A percentile compares a stretch with the other conserved stretches of the same genome.
phyloP scores from a whole-genome alignment of 2,113 vertebrate genomes.

The Dunckerocampus dactyliophorus region DNA sequence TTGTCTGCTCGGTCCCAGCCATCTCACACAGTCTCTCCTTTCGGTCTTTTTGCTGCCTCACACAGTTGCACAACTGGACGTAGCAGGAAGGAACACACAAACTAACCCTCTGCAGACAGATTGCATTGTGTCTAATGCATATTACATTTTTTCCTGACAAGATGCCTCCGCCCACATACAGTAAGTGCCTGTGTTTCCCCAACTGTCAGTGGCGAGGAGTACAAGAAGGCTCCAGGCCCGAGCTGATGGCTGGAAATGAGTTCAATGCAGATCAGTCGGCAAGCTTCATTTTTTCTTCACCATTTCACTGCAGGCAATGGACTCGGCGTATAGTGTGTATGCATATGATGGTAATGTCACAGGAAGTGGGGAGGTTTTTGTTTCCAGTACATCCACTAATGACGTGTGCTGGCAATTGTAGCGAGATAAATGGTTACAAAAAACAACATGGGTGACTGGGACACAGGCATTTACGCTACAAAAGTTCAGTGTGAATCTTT shows the following conservation, averaged over 20 bases:
- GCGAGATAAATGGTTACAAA: no score
- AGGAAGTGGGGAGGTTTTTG: background rate
- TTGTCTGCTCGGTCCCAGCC: constrained; percentile 41
- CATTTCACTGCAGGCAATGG: background rate
- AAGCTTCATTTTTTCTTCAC: constrained; percentile 16
- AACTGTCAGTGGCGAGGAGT: constrained; percentile 37
- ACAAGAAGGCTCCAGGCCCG: constrained; percentile 34
- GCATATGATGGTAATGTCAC: background rate
- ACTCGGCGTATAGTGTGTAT: background rate
- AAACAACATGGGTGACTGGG: no score
- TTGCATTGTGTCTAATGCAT: constrained; percentile 69
- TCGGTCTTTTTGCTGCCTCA: constrained; percentile 34
- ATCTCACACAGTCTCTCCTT: constrained; percentile 61
- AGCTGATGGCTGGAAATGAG: constrained; percentile 42
- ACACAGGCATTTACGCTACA: background rate
- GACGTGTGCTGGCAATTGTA: background rate
- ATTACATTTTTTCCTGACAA: constrained; percentile 64
- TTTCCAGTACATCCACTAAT: background rate
- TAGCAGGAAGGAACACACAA: constrained; percentile 13
- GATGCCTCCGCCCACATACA: constrained; percentile 61
- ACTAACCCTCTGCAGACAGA: constrained; percentile 58
- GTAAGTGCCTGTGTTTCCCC: constrained; percentile 61
- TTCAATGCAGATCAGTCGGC: constrained; percentile 30
- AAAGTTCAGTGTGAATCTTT: no score
- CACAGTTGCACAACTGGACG: constrained; percentile 8